A percentile compares a stretch with the other conserved stretches of the same genome.
phyloP scores from a whole-genome alignment of 2,113 vertebrate genomes.

The Phasianus colchicus region DNA sequence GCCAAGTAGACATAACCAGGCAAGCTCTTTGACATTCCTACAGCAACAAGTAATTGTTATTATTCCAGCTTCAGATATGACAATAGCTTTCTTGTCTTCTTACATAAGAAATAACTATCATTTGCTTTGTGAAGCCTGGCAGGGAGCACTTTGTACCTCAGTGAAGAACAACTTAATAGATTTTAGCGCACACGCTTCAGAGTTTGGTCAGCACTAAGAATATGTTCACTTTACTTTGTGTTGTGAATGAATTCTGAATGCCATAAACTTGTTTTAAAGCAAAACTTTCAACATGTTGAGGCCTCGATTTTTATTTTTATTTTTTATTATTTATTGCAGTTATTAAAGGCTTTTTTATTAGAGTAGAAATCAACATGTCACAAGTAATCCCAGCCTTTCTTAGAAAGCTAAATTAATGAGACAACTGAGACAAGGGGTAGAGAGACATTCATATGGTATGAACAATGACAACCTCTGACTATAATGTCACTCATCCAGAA shows the following conservation, averaged over 20 bases:
- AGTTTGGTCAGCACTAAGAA: background rate
- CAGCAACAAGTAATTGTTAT: constrained; percentile 8
- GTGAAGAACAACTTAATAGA: background rate
- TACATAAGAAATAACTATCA: background rate
- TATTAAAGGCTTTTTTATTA: background rate
- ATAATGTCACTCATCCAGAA: background rate
- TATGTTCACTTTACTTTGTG: background rate
- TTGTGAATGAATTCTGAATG: background rate
- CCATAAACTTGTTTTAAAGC: background rate
- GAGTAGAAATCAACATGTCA: background rate
- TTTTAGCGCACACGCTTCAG: background rate
- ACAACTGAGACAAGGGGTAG: background rate
- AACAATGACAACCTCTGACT: background rate
- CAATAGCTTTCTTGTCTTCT: constrained; percentile 38
- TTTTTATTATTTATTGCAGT: background rate
- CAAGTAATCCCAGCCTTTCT: background rate
- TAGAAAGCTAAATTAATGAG: background rate
- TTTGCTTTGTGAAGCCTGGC: background rate
- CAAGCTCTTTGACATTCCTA: constrained; percentile 62
- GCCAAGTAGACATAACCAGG: constrained; percentile 47
- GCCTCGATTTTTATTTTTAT: background rate
- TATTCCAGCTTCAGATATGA: constrained; percentile 11
- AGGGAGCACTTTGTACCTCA: background rate
- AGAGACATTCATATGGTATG: background rate
- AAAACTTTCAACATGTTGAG: background rate